Evolutionary conservation across 2,797 vertebrate genomes (phyloP), one percentile per base, ranked within the genome.

Genomic region (Diplodus sargus): DNA sequence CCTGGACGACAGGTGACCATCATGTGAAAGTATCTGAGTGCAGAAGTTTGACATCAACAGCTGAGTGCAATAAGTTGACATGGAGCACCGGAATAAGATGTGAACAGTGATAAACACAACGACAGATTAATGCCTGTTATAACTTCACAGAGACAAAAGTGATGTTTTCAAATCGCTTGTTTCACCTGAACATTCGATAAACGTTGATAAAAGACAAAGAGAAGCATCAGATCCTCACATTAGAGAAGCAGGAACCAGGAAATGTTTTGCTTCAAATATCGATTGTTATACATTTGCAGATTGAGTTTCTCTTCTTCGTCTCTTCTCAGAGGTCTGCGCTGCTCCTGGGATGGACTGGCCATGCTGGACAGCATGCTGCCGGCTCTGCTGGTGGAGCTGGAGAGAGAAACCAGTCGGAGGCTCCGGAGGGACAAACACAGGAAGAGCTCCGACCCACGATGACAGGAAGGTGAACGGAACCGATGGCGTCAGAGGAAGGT

Each of bases 311-410:
- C 39, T 15, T 56, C 6, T 60, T 23, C 45, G 80, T 78, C 30
- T 43, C 13, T 62, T 3, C 42, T 48, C 77, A 98, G 97, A 7
- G 96, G 97, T n/a, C 91, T 99, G 66, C 95, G 96, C 20, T 98
- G 97, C 91, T 96, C 97, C 13, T 94, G 95, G 96, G 89, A 94
- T 1, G 98, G 97, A 5, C 92, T 99, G 85, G 95, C 95, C 3
- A 85, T 99, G 76, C 88, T 98, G 84, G 98, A 99, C 92, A 95
- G 96, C 53, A 87, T 99, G 52, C 91, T 99, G 82, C 96, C 96
- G 0, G 84, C 81, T 23, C 94, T 99, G 23, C 92, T 99, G 8
- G 82, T 94, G 78, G 95, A 90, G 68, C 93, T 98, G 51, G 96
- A 97, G 58, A 82, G 34, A 47, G 64, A 80, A 45, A 61, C 91